Percentiles rank a stretch among this genome's conserved stretches.
Conservation (phyloP, 1,140 invertebrate species). For the Physella acuta region DNA sequence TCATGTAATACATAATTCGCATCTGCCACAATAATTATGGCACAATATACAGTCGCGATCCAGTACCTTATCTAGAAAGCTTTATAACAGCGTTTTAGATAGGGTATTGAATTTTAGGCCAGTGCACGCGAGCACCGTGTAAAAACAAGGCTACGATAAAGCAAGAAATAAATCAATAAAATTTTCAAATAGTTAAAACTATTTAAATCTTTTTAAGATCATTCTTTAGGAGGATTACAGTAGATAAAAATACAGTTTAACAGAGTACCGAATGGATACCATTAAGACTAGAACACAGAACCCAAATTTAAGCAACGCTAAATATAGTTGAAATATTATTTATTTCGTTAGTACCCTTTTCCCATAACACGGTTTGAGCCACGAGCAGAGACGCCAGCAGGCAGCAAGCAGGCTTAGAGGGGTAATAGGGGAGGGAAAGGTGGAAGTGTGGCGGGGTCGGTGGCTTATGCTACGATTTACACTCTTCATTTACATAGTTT, state of each 20-base stretch:
- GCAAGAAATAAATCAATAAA: neutral
- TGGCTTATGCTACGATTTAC: neutral
- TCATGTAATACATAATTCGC: no score
- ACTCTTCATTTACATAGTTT: no score
- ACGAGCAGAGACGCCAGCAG: constrained; percentile 12
- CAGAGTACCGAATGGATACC: no score
- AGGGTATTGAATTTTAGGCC: constrained; percentile 3
- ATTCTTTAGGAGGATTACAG: no score
- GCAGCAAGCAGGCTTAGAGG: neutral
- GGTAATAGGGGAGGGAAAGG: neutral
- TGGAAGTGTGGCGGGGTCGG: neutral
- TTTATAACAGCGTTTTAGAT: neutral
- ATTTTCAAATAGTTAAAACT: neutral
- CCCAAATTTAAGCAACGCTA: no score
- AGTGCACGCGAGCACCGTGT: constrained; percentile 7
- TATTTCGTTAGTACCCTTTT: constrained; percentile 20
- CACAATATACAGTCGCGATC: neutral
- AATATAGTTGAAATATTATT: no score
- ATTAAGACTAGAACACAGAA: no score
- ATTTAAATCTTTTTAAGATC: no score
- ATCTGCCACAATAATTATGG: constrained; percentile 10
- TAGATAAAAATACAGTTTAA: no score
- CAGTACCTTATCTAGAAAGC: neutral
- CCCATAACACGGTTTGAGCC: neutral
- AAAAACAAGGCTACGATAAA: neutral